phyloP scores from a whole-genome alignment of 2,888 invertebrate species.

The Zeuzera pyrina region DNA sequence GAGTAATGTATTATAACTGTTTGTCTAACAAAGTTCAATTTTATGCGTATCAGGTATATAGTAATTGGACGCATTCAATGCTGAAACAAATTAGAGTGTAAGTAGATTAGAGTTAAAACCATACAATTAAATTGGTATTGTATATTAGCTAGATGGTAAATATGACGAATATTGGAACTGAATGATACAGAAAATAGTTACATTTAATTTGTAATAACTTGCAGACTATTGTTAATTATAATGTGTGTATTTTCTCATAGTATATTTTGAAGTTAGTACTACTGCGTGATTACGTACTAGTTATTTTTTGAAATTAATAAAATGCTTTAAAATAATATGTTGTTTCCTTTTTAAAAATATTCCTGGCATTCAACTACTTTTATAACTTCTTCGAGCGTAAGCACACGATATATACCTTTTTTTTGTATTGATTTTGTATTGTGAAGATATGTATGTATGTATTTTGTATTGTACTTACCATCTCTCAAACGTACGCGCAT shows the following conservation, averaged over 20 bases:
- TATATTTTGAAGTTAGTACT: slow-evolving; percentile 57
- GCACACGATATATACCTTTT: no score
- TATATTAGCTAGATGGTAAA: slow-evolving; percentile 45
- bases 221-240: slow-evolving; percentile 34
- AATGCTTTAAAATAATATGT: slow-evolving; percentile 48
- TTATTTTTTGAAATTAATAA: slow-evolving; percentile 69
- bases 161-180: slow-evolving; percentile 41
- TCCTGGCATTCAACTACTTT: background rate
- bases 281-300: slow-evolving; percentile 63
- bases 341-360: slow-evolving; percentile 13
- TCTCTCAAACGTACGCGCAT: no score
- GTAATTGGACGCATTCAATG: slow-evolving; percentile 16
- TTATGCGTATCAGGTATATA: slow-evolving; percentile 23
- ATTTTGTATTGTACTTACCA: no score
- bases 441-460: no score
- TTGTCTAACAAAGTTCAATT: slow-evolving; percentile 14
- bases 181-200: slow-evolving; percentile 28
- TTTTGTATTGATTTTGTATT: no score
- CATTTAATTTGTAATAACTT: slow-evolving; percentile 33
- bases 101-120: slow-evolving; percentile 42
- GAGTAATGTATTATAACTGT: no score
- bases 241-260: slow-evolving; percentile 62
- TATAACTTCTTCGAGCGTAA: background rate
- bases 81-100: slow-evolving; percentile 51
- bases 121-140: slow-evolving; percentile 47